Base-by-base conservation (phyloP, 1,140 invertebrate species). In the Achroia grisella region DNA sequence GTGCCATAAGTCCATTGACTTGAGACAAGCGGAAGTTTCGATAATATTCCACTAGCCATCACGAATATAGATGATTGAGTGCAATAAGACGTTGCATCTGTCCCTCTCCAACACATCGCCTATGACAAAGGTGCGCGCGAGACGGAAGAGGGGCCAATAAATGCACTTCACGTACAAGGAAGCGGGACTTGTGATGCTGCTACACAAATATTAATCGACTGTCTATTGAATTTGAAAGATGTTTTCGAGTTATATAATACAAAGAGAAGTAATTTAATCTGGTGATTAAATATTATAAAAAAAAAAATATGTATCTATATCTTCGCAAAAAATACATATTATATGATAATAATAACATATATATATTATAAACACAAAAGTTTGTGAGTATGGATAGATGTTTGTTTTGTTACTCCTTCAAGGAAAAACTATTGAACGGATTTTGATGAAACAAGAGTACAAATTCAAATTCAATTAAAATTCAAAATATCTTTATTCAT, bases 41-140 rank as follows among this genome's bases (percentile, higher is more conserved):
- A 78, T 75, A 77, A 80, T 78, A 76, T 77, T 75, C 68, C 63
- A 75, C 73, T 65, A 68, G 65, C 68, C 65, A 78, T 60, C 66
- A 74, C 71, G 75, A 82, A 80, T 82, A 78, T 78, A 79, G 78
- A 82, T 82, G 78, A 82, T 82, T 75, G 76, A 68, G 70, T 72
- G 65, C 68, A 68, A 71, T 68, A 65, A 72, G 64, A 75, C 71
- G 50, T 55, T 45, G n/a, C 43, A 32, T 35, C 34, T 37, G 15
- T 71, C 69, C 48, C 64, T 50, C 51, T 62, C 52, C 34, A 64
- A 40, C 51, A 12, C 34, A 36, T 33, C 17, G 15, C 5, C 11
- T 15, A 17, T 32, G 8, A 39, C 15, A 48, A 31, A 39, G 12
- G 47, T 17, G 6, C 43, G 54, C 66, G 15, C 53, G 48, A 44